Conservation (phyloP, 53 echinoderm and acorn worm genomes). For the Paracentrotus lividus region DNA sequence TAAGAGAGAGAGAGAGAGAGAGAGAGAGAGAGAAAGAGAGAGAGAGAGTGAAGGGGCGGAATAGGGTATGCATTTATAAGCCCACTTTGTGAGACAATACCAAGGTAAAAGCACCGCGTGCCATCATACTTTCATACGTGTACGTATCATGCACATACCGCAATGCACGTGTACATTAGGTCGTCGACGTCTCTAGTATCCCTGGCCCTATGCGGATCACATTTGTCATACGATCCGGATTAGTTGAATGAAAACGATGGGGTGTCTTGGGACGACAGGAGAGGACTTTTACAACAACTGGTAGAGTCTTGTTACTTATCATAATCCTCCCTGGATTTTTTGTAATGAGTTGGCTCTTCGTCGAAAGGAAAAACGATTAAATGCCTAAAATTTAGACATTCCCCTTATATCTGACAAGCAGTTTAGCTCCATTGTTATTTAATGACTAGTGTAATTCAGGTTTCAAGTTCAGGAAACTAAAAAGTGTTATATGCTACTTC, state of each 20-base stretch:
- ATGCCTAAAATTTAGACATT: not conserved
- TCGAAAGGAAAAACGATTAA: not conserved
- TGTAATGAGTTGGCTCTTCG: not conserved
- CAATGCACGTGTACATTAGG: not conserved
- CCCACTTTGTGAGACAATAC: not conserved
- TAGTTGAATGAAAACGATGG: not conserved
- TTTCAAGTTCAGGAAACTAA: too few species aligned
- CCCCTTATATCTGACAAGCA: too few species aligned
- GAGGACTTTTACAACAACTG: conserved; percentile 24
- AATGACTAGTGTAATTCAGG: too few species aligned
- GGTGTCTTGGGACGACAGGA: not conserved
- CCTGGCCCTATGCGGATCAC: not conserved
- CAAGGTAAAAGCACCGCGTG: not conserved
- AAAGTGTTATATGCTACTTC: too few species aligned
- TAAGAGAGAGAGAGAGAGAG: not conserved
- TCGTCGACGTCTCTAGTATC: not conserved
- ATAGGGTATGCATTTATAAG: not conserved
- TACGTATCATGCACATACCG: not conserved
- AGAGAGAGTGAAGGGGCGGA: not conserved
- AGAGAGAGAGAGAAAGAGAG: not conserved
- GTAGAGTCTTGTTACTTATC: not conserved
- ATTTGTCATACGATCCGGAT: conserved; percentile 1
- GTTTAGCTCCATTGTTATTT: too few species aligned
- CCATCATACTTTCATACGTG: not conserved
- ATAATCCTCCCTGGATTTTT: not conserved